Percentiles rank a stretch among this genome's conserved stretches.
Evolutionary conservation across 2,888 invertebrate species (phyloP).

Genomic region (Bombyx huttoni): DNA sequence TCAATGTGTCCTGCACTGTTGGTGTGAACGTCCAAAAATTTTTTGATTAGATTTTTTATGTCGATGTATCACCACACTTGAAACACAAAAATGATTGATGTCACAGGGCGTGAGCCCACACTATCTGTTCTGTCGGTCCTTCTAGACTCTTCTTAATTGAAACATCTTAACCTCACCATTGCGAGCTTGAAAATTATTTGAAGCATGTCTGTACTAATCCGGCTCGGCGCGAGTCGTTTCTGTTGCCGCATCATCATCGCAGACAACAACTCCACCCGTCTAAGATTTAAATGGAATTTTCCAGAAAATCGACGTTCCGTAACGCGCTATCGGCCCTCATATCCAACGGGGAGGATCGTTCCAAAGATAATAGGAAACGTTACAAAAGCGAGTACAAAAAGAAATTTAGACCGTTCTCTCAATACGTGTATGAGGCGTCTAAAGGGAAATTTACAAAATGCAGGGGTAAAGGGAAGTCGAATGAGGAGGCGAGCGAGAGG

Average conservation of each 20-base stretch:
- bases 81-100: constrained; percentile 34
- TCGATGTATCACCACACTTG: constrained; percentile 68
- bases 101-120: constrained; percentile 40
- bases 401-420: constrained; percentile 86
- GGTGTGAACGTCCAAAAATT: constrained; percentile 62
- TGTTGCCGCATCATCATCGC: constrained; percentile 66
- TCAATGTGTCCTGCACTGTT: constrained; percentile 54
- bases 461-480: constrained; percentile 76
- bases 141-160: constrained; percentile 57
- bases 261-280: constrained; percentile 49
- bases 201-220: constrained; percentile 68
- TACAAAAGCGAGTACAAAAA: constrained; percentile 86
- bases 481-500: constrained; percentile 67
- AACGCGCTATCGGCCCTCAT: constrained; percentile 72
- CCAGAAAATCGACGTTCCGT: constrained; percentile 74
- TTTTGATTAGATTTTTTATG: constrained; percentile 64
- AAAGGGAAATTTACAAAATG: constrained; percentile 77
- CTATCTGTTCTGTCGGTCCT: constrained; percentile 44
- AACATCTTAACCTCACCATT: constrained; percentile 66
- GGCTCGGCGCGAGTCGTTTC: constrained; percentile 65
- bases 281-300: constrained; percentile 70
- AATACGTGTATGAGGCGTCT: constrained; percentile 82
- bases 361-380: constrained; percentile 76
- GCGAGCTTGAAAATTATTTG: constrained; percentile 69
- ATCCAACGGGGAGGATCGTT: constrained; percentile 74